Percentiles rank a stretch among this genome's conserved stretches.
These are phyloP conservation scores for Phaethon lepturus DNA, from an alignment of 2,113 vertebrate genomes.

Conservation along the genomic window DNA sequence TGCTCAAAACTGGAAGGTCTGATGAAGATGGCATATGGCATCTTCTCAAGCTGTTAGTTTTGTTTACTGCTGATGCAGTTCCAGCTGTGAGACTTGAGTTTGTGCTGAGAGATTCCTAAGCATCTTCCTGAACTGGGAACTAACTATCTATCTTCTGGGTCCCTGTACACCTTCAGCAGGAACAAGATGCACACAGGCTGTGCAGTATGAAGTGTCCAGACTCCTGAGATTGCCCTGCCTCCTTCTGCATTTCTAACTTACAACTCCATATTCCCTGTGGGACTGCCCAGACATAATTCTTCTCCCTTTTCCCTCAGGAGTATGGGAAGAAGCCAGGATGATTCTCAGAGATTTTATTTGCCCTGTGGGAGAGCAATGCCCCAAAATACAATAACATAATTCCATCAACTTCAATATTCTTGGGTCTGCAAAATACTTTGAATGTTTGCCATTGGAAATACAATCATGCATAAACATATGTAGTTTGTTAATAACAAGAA, in stretches of 20 bases:
- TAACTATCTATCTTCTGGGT: background rate
- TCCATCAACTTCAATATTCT: background rate
- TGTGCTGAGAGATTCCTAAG: background rate
- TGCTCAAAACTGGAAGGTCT: background rate
- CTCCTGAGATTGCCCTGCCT: background rate
- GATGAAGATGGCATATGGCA: background rate
- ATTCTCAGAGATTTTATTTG: background rate
- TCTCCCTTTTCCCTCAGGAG: background rate
- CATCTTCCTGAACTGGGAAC: background rate
- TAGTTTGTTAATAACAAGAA: background rate
- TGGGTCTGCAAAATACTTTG: background rate
- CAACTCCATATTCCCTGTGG: background rate
- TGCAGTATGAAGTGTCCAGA: background rate
- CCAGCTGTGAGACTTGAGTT: background rate
- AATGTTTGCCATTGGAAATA: background rate
- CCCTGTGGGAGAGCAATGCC: background rate
- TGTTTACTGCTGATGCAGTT: background rate
- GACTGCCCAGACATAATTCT: background rate
- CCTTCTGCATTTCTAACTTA: background rate
- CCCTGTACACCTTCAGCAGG: background rate
- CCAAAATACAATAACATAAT: background rate
- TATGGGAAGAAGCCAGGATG: background rate
- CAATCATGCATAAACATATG: background rate
- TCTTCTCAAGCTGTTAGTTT: background rate
- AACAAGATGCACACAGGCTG: background rate